A percentile compares a stretch with the other conserved stretches of the same genome.
Conservation (phyloP, 1,140 invertebrate genomes). For the Drosophila rhopaloa region DNA sequence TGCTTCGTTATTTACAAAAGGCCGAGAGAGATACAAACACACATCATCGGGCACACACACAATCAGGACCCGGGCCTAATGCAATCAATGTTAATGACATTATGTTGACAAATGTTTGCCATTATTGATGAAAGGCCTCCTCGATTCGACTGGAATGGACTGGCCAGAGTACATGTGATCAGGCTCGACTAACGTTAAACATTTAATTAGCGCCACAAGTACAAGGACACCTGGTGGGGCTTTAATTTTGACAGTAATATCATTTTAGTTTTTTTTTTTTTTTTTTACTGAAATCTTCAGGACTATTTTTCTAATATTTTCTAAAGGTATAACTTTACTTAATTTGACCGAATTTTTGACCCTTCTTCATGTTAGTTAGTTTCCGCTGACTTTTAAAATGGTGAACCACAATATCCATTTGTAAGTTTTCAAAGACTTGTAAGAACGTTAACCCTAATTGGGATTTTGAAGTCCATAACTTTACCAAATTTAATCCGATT, state of each 20-base stretch:
- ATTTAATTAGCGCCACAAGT: constrained; percentile 48
- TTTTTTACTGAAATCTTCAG: no score
- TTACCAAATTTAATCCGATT: no score
- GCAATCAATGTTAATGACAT: constrained; percentile 83
- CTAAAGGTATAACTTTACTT: no score
- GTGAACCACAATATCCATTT: no score
- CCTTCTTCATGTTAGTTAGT: no score
- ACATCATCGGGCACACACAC: constrained; percentile 40
- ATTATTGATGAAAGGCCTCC: constrained; percentile 76
- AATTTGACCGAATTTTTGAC: no score
- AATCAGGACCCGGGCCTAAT: constrained; percentile 72
- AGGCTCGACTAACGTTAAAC: constrained; percentile 37
- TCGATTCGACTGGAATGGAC: constrained; percentile 34
- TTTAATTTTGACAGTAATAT: neutral
- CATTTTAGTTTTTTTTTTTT: no score
- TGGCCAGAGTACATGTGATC: constrained; percentile 10
- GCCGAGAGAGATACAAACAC: constrained; percentile 16
- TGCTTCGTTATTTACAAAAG: constrained; percentile 74
- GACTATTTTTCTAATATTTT: no score
- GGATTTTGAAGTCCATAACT: no score
- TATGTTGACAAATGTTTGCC: constrained; percentile 81
- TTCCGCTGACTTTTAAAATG: no score
- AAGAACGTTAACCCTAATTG: no score
- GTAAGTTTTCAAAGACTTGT: no score
- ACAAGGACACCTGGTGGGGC: neutral